Percentiles rank a stretch among this genome's conserved stretches.
Conservation (phyloP, 2,797 vertebrate species). For the Ctenopoma kingsleyae region DNA sequence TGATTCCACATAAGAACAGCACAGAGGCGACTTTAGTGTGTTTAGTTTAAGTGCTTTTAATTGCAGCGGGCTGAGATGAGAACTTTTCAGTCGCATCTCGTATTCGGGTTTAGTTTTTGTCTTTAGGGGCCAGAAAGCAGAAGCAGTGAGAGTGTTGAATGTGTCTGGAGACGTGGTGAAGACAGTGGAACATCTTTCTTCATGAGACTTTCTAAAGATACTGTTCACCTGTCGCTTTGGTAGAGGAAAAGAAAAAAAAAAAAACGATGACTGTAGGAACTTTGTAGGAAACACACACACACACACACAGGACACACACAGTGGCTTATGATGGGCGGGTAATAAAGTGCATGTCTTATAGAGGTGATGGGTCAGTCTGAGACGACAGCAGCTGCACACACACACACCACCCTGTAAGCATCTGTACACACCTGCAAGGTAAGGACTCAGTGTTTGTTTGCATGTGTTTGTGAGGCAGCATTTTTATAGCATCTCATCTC, state of each 20-base stretch:
- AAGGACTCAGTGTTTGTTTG: slow-evolving; percentile 30
- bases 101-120: background rate
- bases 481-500: background rate
- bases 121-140: background rate
- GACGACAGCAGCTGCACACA: slow-evolving; percentile 18
- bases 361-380: slow-evolving; percentile 32
- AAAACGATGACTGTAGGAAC: slow-evolving; percentile 18
- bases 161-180: slow-evolving; percentile 28
- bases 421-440: slow-evolving; percentile 60
- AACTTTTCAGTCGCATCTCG: background rate
- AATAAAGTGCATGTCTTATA: slow-evolving; percentile 43
- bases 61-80: background rate
- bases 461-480: background rate
- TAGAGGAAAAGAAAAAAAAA: slow-evolving; percentile 9
- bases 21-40: background rate
- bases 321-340: slow-evolving; percentile 33
- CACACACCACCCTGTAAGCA: slow-evolving; percentile 23
- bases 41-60: slow-evolving; percentile 10
- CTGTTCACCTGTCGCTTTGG: slow-evolving; percentile 50
- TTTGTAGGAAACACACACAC: slow-evolving; percentile 27
- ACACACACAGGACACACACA: background rate
- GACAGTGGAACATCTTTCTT: background rate
- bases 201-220: slow-evolving; percentile 11
- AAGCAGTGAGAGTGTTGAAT: background rate
- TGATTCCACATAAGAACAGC: slow-evolving; percentile 4